Conservation (phyloP, 35 echinoderm and acorn worm genomes). For the Hemicentrotus pulcherrimus region DNA sequence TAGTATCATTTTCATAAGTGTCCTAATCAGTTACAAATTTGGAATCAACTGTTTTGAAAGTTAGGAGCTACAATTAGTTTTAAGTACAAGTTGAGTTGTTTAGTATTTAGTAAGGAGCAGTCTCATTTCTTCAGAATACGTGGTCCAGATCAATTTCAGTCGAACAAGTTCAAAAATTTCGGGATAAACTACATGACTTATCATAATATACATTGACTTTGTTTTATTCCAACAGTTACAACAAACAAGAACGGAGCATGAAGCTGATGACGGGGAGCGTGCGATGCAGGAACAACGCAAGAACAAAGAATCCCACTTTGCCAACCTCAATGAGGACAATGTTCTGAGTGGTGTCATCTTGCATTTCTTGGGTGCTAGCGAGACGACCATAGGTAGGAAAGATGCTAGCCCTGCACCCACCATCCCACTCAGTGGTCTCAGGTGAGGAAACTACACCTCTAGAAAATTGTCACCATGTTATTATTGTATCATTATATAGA, state of each 20-base stretch:
- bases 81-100: too few relatives aligned
- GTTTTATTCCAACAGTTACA: constrained; percentile 53
- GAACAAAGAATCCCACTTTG: constrained; percentile 87
- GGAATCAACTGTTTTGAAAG: too few relatives aligned
- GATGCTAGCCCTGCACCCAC: constrained; percentile 85
- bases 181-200: not conserved
- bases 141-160: not conserved
- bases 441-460: constrained; percentile 39
- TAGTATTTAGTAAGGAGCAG: too few relatives aligned
- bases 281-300: constrained; percentile 60
- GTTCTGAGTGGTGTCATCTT: constrained; percentile 79
- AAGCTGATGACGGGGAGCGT: constrained; percentile 33
- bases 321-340: constrained; percentile 87
- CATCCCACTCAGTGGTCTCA: constrained; percentile 89
- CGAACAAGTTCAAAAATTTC: not conserved
- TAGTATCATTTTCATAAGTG: too few relatives aligned
- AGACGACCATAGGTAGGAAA: constrained; percentile 92
- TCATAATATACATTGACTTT: not conserved
- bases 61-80: too few relatives aligned
- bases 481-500: too few relatives aligned
- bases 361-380: constrained; percentile 78
- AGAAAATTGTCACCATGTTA: too few relatives aligned
- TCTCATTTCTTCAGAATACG: too few relatives aligned
- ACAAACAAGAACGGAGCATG: constrained; percentile 60
- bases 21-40: too few relatives aligned